Percentiles rank a stretch among this genome's conserved stretches.
These are phyloP conservation scores for Botrylloides violaceus DNA, from an alignment of 23 tunicate genomes.

Conservation along the genomic window DNA sequence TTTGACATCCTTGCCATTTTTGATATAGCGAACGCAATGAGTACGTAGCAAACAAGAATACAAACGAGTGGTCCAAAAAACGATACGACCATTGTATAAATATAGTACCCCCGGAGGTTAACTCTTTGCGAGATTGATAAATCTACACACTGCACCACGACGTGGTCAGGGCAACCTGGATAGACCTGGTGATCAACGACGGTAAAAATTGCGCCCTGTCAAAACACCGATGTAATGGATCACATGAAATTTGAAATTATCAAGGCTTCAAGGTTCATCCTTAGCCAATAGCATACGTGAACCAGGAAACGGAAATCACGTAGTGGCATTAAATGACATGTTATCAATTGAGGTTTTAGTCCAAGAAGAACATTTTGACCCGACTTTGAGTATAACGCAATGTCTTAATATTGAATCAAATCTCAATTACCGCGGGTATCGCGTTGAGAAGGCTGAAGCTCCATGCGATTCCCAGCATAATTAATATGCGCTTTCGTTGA, in stretches of 20 bases:
- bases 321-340: too few species aligned
- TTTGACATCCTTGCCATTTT: constrained; percentile 53
- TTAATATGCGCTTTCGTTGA: constrained; percentile 29
- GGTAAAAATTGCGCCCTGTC: constrained; percentile 43
- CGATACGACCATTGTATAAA: constrained; percentile 63
- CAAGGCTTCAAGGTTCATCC: too few species aligned
- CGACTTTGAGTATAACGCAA: too few species aligned
- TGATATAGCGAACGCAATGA: constrained; percentile 48
- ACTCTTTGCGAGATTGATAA: neutral
- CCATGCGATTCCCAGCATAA: constrained; percentile 52
- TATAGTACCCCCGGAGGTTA: constrained; percentile 2
- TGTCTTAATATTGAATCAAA: too few species aligned
- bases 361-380: too few species aligned
- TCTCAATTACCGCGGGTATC: constrained; percentile 48
- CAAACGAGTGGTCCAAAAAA: constrained; percentile 62
- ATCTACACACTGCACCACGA: constrained; percentile 77
- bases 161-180: constrained; percentile 48
- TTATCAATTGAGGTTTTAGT: too few species aligned
- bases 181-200: constrained; percentile 13
- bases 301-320: too few species aligned
- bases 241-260: too few species aligned
- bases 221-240: too few species aligned
- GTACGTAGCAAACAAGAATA: constrained; percentile 66
- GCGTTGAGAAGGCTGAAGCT: constrained; percentile 39
- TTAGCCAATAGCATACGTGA: too few species aligned